Evolutionary conservation across 2,113 vertebrate species (phyloP).

Genomic region (Barnardius zonarius): DNA sequence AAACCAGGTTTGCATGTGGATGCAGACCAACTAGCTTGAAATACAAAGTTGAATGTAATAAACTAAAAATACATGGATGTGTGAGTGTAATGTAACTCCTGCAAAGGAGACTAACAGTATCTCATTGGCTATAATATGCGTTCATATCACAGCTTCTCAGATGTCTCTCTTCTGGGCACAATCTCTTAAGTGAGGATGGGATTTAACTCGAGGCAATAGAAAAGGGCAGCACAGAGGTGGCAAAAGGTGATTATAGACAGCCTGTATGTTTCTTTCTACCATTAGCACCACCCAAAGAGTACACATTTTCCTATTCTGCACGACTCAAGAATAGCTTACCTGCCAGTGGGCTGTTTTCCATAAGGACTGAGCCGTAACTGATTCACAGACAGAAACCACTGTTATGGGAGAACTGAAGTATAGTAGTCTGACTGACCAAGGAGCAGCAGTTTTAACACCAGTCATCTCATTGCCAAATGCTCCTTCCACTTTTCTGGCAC

Average conservation of each 20-base stretch:
- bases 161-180: not conserved
- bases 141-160: fast-evolving
- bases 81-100: not conserved
- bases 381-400: not conserved
- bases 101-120: not conserved
- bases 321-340: not conserved
- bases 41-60: not conserved
- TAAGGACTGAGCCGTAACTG: not conserved
- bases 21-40: not conserved
- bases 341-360: not conserved
- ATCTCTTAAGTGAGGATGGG: not conserved
- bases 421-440: not conserved
- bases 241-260: not conserved
- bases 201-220: not conserved
- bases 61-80: not conserved
- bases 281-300: not conserved
- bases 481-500: not conserved
- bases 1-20: not conserved
- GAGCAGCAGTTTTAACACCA: not conserved
- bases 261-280: not conserved
- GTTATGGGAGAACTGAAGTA: not conserved
- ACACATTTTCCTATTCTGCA: not conserved
- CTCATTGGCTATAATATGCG: fast-evolving
- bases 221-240: not conserved
- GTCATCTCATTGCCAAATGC: not conserved